phyloP scores from a whole-genome alignment of 2,888 invertebrate species.

The Pammene aurita region DNA sequence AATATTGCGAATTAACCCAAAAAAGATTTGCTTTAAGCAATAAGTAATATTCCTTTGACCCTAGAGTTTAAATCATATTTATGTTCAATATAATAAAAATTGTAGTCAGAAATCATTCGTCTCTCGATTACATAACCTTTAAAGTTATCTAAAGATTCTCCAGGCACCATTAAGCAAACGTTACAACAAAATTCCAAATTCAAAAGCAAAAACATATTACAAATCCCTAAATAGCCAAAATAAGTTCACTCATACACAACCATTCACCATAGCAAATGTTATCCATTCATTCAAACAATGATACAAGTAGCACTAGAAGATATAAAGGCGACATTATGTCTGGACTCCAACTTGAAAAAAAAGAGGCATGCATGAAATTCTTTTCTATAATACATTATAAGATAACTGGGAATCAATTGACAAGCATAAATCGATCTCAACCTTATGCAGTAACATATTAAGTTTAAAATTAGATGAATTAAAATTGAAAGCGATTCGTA shows the following conservation, averaged over 20 bases:
- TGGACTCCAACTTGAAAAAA: slow-evolving; percentile 60
- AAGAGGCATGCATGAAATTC: slow-evolving; percentile 76
- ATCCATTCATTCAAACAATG: slow-evolving; percentile 58
- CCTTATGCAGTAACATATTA: neutral
- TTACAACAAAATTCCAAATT: slow-evolving; percentile 18
- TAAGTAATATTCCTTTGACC: too few species aligned
- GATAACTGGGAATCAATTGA: slow-evolving; percentile 63
- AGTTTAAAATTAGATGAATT: slow-evolving; percentile 19
- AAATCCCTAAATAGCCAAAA: slow-evolving; percentile 54
- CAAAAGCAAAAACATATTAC: slow-evolving; percentile 31
- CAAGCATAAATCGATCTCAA: neutral
- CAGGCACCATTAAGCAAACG: slow-evolving; percentile 24
- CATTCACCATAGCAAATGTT: slow-evolving; percentile 71
- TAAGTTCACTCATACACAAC: slow-evolving; percentile 58
- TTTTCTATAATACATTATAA: slow-evolving; percentile 64
- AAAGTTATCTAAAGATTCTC: slow-evolving; percentile 3
- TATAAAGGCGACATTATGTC: slow-evolving; percentile 63
- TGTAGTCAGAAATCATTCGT: neutral
- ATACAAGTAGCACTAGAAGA: slow-evolving; percentile 66
- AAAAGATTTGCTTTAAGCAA: too few species aligned
- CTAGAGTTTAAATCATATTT: too few species aligned
- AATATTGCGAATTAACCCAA: too few species aligned
- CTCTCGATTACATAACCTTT: neutral
- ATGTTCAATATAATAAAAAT: neutral
- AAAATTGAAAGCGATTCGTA: slow-evolving; percentile 34